Base-by-base conservation (phyloP, 53 echinoderm and acorn worm species). In the Apostichopus leukothele region DNA sequence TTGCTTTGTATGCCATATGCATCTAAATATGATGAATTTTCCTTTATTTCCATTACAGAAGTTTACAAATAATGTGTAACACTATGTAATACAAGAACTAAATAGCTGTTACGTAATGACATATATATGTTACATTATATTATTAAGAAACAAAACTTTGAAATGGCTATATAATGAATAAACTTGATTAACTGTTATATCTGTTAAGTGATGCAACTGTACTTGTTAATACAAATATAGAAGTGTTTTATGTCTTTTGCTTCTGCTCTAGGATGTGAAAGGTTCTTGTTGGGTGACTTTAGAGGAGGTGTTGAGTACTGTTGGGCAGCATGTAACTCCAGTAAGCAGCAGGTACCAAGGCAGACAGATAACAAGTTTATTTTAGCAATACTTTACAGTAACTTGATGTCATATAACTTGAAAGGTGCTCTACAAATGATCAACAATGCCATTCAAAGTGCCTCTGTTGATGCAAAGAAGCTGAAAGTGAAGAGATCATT, bases 331-430 rank as follows among this genome's bases (percentile, higher is more conserved):
- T 86, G 63, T 53, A 78, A 85, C 10, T 73, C 89, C 87, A 91
- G 79, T 79, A 91, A 52, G 59, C 66, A 60, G 74, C 75, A 83
- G 55, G 27, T 51, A 10, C 83, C 83, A 60, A n/a, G 19, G 22
- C 83, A 16, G 6, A 83, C 27, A 19, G 9, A 68, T 5, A 11
- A 73, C 7, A 73, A 54, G 51, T 87, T 73, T 87, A 88, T 95
- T 63, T 83, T 95, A 21, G 95, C 95, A 73, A 91, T 95, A 53
- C 83, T 92, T n/a, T 95, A 95, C 75, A 89, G 91, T 21, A 88
- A 90, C 16, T 87, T 95, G 60, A 83, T 89, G 77, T 85, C 91
- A 9, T 92, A 93, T 78, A 88, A 95, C 76, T 83, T 93, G 7
- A 16, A 50, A 27, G 66, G 88, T 23, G 93, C 95, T 55, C 13